phyloP scores from a whole-genome alignment of 1,140 invertebrate species.

The Listronotus oregonensis region DNA sequence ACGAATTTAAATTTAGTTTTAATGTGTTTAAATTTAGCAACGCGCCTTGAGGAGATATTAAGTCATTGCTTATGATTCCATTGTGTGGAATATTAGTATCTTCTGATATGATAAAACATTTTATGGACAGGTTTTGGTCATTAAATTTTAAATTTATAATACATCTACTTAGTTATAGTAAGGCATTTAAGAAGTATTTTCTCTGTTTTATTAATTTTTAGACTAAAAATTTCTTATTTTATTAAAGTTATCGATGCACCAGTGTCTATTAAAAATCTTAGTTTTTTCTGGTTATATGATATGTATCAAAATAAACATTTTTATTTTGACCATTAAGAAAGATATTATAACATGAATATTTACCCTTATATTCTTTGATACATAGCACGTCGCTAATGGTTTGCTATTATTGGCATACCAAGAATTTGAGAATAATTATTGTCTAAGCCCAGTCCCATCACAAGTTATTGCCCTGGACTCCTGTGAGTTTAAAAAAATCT shows the following conservation, averaged over 20 bases:
- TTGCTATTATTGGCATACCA: too few relatives aligned
- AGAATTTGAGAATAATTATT: too few relatives aligned
- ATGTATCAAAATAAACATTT: background rate
- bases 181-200: background rate
- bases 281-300: background rate
- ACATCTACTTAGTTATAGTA: background rate
- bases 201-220: background rate
- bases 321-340: background rate
- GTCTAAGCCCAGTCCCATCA: too few relatives aligned
- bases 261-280: background rate
- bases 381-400: too few relatives aligned
- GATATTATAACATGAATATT: background rate
- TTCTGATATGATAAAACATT: conserved; percentile 1
- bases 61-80: conserved; percentile 8
- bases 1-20: background rate
- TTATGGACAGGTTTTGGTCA: background rate
- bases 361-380: too few relatives aligned
- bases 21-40: too few relatives aligned
- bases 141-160: background rate
- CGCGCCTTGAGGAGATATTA: background rate
- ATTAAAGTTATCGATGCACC: background rate
- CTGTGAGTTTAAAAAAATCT: too few relatives aligned
- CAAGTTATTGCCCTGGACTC: too few relatives aligned
- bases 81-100: background rate
- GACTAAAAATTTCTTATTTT: background rate